Conservation (phyloP, 2,888 invertebrate species). For the Dyspetes luteomarginatus region DNA sequence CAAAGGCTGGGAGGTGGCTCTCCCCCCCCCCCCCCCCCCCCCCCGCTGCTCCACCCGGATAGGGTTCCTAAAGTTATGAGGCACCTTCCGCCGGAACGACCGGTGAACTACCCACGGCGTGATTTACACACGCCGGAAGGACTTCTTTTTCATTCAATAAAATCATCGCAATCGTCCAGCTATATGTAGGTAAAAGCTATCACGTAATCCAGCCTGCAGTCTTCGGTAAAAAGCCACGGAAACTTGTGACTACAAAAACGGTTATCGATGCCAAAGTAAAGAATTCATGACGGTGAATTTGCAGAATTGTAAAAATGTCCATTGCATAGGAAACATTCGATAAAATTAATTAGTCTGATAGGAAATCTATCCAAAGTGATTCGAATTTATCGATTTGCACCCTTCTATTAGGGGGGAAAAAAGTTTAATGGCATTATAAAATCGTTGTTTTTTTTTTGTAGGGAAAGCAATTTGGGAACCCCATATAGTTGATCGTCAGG, state of each 20-base stretch:
- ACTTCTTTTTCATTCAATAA: slow-evolving; percentile 77
- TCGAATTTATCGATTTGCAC: background rate
- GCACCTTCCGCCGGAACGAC: slow-evolving; percentile 77
- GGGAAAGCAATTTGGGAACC: background rate
- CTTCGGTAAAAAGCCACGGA: background rate
- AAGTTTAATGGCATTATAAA: too few species aligned
- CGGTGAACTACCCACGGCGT: slow-evolving; percentile 77
- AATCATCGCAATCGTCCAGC: slow-evolving; percentile 67
- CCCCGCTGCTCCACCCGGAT: slow-evolving; percentile 24
- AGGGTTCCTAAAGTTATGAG: slow-evolving; percentile 78
- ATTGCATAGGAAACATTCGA: background rate
- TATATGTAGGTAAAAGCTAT: background rate
- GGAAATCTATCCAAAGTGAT: background rate
- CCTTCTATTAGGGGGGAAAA: background rate
- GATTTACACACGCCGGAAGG: slow-evolving; percentile 75
- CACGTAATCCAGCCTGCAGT: background rate
- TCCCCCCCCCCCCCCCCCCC: background rate
- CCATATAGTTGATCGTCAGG: background rate
- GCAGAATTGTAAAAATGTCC: background rate
- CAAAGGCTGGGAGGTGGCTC: slow-evolving; percentile 60
- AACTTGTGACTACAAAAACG: background rate
- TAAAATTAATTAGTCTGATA: background rate
- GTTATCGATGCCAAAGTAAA: background rate
- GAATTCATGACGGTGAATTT: background rate
- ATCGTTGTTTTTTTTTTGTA: background rate